Evolutionary conservation across 2,888 invertebrate species (phyloP).

Genomic region (Neoascia interrupta): DNA sequence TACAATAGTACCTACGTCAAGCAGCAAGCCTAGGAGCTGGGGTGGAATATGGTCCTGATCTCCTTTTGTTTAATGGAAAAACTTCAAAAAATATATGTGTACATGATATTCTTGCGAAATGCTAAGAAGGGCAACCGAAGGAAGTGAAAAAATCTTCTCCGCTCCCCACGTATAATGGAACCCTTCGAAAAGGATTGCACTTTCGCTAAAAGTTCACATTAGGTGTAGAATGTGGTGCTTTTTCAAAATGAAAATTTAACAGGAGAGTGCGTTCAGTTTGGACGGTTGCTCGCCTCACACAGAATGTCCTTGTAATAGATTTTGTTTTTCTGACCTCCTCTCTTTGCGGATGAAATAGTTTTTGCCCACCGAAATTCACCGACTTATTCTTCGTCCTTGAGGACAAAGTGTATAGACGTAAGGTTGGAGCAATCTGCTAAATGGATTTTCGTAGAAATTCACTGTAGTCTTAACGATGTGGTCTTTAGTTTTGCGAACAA

Average conservation of each 20-base stretch:
- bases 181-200: conserved; percentile 9
- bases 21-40: conserved; percentile 12
- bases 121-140: too few species aligned
- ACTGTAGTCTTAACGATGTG: neutral
- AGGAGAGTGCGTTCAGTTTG: neutral
- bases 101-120: too few species aligned
- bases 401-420: too few species aligned
- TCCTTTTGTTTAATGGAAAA: conserved; percentile 35
- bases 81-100: conserved; percentile 38
- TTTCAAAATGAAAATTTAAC: conserved; percentile 37
- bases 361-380: too few species aligned
- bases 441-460: conserved; percentile 13
- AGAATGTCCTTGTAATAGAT: neutral
- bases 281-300: neutral
- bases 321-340: neutral
- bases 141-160: too few species aligned
- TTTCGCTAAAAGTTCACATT: conserved; percentile 22
- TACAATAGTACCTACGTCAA: conserved; percentile 31
- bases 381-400: neutral
- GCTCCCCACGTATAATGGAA: too few species aligned
- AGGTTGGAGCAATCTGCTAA: conserved; percentile 25
- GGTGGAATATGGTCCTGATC: conserved; percentile 25
- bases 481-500: neutral
- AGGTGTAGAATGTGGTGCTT: conserved; percentile 24
- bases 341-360: neutral